Evolutionary conservation across 2,797 vertebrate species (phyloP), one percentile per base, ranked within the genome.

Genomic region (Xenentodon cancila): DNA sequence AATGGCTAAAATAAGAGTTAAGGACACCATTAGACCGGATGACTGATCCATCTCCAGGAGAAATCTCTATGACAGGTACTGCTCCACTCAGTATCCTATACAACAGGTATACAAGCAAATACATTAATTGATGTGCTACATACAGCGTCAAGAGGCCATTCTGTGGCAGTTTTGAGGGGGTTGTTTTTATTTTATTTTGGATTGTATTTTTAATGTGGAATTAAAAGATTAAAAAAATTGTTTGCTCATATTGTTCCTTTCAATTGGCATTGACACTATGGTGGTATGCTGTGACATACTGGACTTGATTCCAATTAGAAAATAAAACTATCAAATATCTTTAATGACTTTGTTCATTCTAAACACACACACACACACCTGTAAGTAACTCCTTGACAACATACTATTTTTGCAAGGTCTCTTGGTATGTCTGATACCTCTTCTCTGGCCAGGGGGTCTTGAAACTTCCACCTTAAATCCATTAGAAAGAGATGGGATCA

Each of bases 1-100:
- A 87, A 81, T 87, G 94, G 7, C 87, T 80, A 50, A 96, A 99
- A 85, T 97, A 98, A 60, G 88, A 93, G 59, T 89, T 93, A 68
- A 93, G 84, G 52, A 91, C 60, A 53, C 93, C 92, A 43, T 95
- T 93, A 50, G 97, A 97, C 54, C 92, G 92, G 59, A 98, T 95
- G 85, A 95, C 82, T 20, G 96, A 96, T 42, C 93, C 94, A 84
- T 97, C 96, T 27, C 94, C 95, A 19, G 92, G 95, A 61, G 93
- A 95, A 82, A 97, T 87, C 87, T 98, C 96, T 52, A 91, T 64
- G 45, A 91, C 86, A 19, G 91, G 87, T 64, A 89, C 77, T 21
- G 73, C 77, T 61, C 88, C 91, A 59, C 91, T 86, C 48, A 89
- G 84, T 82, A 97, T 91, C 84, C 96, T 97, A 83, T 66, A 79